Percentiles rank a stretch among this genome's conserved stretches.
Evolutionary conservation across 1,140 invertebrate species (phyloP).

Genomic region (Calliphora vicina): DNA sequence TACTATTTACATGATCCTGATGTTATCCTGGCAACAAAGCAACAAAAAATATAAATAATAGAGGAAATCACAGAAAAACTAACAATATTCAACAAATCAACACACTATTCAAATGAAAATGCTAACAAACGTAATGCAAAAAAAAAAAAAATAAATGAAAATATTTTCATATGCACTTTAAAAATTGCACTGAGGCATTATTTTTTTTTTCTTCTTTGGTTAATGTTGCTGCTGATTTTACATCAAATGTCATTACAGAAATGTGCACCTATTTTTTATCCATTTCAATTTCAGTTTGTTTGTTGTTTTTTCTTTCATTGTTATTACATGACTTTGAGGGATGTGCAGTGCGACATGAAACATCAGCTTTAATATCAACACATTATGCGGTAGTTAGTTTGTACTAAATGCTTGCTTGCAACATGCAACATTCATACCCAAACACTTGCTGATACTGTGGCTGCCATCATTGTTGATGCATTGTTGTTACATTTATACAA

Average conservation of each 20-base stretch:
- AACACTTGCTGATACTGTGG: not conserved
- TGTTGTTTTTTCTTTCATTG: not conserved
- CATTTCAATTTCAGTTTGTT: not conserved
- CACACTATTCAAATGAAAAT: constrained; percentile 16
- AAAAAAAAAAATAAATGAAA: not conserved
- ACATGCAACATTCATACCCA: too few relatives aligned
- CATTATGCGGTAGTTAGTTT: constrained; percentile 5
- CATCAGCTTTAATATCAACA: not conserved
- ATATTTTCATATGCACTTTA: not conserved
- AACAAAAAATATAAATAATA: not conserved
- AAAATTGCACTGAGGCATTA: not conserved
- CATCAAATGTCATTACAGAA: not conserved
- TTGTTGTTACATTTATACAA: not conserved
- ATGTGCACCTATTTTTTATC: not conserved
- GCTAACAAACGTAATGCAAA: not conserved
- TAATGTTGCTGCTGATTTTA: not conserved
- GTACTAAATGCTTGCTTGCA: not conserved
- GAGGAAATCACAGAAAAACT: not conserved
- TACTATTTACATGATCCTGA: constrained; percentile 10
- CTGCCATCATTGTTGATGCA: not conserved
- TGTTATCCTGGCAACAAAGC: not conserved
- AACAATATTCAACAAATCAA: constrained; percentile 36
- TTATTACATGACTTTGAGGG: not conserved
- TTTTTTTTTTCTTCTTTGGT: not conserved
- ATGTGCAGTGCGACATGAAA: not conserved